Conservation (phyloP, 2,113 vertebrate species). For the Echinops telfairi region DNA sequence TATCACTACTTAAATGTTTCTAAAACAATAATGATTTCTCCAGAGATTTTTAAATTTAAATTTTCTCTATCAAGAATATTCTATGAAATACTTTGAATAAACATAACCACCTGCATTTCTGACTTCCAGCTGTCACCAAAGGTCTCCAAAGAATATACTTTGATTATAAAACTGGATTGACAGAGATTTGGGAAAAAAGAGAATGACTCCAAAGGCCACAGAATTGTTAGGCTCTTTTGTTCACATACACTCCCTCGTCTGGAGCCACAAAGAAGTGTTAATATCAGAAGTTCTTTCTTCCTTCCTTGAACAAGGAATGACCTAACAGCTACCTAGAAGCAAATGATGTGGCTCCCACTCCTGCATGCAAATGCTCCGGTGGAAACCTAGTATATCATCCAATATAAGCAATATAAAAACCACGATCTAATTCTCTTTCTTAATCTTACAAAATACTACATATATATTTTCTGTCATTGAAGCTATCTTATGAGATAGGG, state of each 20-base stretch:
- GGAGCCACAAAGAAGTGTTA: slow-evolving; percentile 51
- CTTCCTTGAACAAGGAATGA: slow-evolving; percentile 59
- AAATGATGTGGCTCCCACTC: slow-evolving; percentile 1
- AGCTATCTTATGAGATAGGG: slow-evolving; percentile 29
- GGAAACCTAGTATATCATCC: neutral
- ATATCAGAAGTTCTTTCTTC: slow-evolving; percentile 56
- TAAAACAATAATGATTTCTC: slow-evolving; percentile 67
- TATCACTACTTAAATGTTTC: slow-evolving; percentile 41
- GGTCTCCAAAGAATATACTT: slow-evolving; percentile 76
- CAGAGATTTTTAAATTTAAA: slow-evolving; percentile 65
- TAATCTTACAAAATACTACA: slow-evolving; percentile 54
- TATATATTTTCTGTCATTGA: slow-evolving; percentile 50
- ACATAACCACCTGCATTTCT: slow-evolving; percentile 64
- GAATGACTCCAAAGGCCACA: slow-evolving; percentile 34
- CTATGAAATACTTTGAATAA: slow-evolving; percentile 78
- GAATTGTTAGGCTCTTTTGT: slow-evolving; percentile 66
- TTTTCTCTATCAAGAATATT: slow-evolving; percentile 67
- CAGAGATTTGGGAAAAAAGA: slow-evolving; percentile 48
- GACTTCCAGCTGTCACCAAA: slow-evolving; percentile 76
- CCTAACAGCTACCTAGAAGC: slow-evolving; percentile 61
- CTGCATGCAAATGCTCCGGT: slow-evolving; percentile 32
- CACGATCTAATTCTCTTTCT: slow-evolving; percentile 52
- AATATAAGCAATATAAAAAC: slow-evolving; percentile 41
- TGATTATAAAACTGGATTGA: slow-evolving; percentile 78
- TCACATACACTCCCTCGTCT: slow-evolving; percentile 61